A percentile compares a stretch with the other conserved stretches of the same genome.
Conservation (phyloP, 2,113 vertebrate species). For the Limanda limanda region DNA sequence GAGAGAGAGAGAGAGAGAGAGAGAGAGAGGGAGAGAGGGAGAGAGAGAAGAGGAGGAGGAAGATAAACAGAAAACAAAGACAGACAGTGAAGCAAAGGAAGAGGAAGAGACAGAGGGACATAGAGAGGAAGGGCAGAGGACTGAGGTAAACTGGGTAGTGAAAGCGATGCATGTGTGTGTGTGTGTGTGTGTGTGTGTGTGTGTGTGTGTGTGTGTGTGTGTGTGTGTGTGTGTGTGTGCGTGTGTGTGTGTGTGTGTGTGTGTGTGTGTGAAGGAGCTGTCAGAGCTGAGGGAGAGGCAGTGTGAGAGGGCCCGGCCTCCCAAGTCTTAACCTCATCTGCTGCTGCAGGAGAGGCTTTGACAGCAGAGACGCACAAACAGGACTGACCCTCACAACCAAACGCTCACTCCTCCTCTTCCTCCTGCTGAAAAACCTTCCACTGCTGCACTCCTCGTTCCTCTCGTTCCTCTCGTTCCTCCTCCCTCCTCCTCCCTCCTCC, state of each 20-base stretch:
- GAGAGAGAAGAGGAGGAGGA: conserved; percentile 18
- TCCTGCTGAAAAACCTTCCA: conserved; percentile 45
- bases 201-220: conserved; percentile 15
- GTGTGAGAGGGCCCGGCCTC: conserved; percentile 70
- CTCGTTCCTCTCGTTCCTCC: no score
- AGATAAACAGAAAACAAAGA: conserved; percentile 46
- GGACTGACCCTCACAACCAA: conserved; percentile 50
- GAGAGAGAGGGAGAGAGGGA: conserved; percentile 58
- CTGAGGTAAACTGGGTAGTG: conserved; percentile 60
- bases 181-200: conserved; percentile 9
- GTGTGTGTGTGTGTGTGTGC: conserved; percentile 16
- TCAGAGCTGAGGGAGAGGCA: conserved; percentile 73
- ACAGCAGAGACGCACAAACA: conserved; percentile 78
- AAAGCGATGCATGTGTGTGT: conserved; percentile 53
- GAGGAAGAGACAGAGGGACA: conserved; percentile 33
- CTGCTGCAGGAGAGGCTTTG: conserved; percentile 65
- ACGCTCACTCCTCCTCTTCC: conserved; percentile 44
- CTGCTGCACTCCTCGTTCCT: conserved; percentile 29
- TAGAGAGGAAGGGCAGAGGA: conserved; percentile 45
- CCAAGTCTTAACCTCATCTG: conserved; percentile 73
- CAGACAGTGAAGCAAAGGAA: conserved; percentile 44
- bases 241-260: conserved; percentile 36
- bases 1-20: conserved; percentile 84
- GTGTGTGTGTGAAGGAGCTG: conserved; percentile 54
- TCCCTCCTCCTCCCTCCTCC: conserved; percentile 19